Base-by-base conservation (phyloP, 2,888 invertebrate genomes). In the Yponomeuta evonymella region DNA sequence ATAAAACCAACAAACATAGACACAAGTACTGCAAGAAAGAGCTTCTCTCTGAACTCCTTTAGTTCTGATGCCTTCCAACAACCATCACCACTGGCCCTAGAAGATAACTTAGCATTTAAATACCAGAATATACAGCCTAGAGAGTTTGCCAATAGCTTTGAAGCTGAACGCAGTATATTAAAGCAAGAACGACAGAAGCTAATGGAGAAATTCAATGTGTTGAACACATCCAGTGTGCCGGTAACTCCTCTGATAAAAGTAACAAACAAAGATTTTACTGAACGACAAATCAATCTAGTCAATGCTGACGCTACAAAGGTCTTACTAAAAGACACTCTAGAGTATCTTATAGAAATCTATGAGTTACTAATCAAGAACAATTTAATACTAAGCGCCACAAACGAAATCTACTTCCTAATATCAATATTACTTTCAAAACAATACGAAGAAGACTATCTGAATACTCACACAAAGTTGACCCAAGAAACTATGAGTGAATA, bases 351-450 rank as follows among this genome's bases (percentile, higher is more conserved):
- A 2, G 79, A 89, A 72, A 84, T 96, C 63, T 96, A 96, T 75
- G 87, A 93, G 68, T 80, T 83, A 70, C 87, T 95, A 74, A 81
- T 96, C 12, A 91, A 93, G 74, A 91, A 93, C 76, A 94, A 94
- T 79, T 85, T 95, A 70, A 93, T 95, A 36, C 83, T 95, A 43
- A 96, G 95, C 84, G 81, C 95, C 5, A 93, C 94, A 74, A 93
- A 94, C 0, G 96, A 96, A 83, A 86, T 96, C 72, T 94, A 95
- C 83, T 96, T 95, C 84, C 80, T 96, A 33, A 92, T 95, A 77
- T 94, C 95, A 0, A 88, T 96, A 71, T 86, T 96, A 36, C 81
- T 94, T 67, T 93, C 91, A 0, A 90, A 93, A 74, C 93, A 93
- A 73, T 74, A 74, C 0, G 85, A 87, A 73, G 84, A 83, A 2